These are phyloP conservation scores for Drosophila gaucha DNA, from an alignment of 2,888 invertebrate species.

Conservation along the genomic window DNA sequence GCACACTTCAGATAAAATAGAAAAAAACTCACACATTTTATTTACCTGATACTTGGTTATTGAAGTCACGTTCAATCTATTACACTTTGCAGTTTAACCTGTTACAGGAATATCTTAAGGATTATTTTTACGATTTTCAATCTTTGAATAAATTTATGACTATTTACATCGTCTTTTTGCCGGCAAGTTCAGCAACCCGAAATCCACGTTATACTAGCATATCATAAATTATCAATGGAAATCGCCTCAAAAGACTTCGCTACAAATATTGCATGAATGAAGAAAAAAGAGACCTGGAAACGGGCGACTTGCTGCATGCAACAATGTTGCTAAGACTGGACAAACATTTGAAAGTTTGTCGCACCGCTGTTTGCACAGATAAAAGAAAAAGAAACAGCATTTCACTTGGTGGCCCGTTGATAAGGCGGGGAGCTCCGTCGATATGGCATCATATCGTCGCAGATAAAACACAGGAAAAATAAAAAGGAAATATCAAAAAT, in stretches of 20 bases:
- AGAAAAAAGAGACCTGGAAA: slow-evolving; percentile 3
- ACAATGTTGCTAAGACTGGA: slow-evolving; percentile 77
- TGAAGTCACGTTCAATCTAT: slow-evolving; percentile 25
- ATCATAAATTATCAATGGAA: slow-evolving; percentile 66
- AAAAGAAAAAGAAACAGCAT: slow-evolving; percentile 52
- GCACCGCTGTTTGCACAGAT: slow-evolving; percentile 63
- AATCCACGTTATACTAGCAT: slow-evolving; percentile 14
- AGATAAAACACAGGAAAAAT: slow-evolving; percentile 48
- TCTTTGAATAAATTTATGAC: slow-evolving; percentile 40
- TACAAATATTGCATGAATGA: slow-evolving; percentile 56
- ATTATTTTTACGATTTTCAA: slow-evolving; percentile 48
- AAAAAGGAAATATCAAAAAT: slow-evolving; percentile 5
- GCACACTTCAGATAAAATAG: not conserved
- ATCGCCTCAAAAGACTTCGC: slow-evolving; percentile 44
- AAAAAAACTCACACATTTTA: not conserved
- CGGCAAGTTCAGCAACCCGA: slow-evolving; percentile 39
- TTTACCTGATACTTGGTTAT: not conserved
- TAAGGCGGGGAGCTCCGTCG: slow-evolving; percentile 57
- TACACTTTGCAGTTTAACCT: slow-evolving; percentile 53
- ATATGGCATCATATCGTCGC: slow-evolving; percentile 66
- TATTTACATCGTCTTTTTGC: slow-evolving; percentile 48
- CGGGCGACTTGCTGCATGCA: slow-evolving; percentile 45
- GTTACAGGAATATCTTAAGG: slow-evolving; percentile 36
- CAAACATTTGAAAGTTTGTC: slow-evolving; percentile 76
- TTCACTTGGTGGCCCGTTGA: slow-evolving; percentile 45